A percentile compares a stretch with the other conserved stretches of the same genome.
Conservation (phyloP, 1,140 invertebrate genomes). For the Macrobrachium nipponense region DNA sequence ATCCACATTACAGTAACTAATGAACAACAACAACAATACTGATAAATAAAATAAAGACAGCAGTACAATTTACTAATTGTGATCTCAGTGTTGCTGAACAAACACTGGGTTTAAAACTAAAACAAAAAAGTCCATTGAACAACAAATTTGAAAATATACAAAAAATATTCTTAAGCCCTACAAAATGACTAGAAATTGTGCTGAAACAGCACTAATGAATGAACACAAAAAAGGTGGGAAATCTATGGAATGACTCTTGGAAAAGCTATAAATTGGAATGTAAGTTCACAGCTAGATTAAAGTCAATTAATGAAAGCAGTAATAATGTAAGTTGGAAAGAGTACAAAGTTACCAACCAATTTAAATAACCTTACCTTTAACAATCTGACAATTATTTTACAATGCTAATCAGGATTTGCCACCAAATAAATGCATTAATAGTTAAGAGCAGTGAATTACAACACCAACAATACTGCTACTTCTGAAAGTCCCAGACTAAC, state of each 20-base stretch:
- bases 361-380: slow-evolving; percentile 1
- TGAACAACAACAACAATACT: too few species aligned
- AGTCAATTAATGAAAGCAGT: background rate
- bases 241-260: slow-evolving; percentile 3
- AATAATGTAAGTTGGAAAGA: too few species aligned
- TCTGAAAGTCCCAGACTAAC: too few species aligned
- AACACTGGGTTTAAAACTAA: background rate
- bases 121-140: background rate
- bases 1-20: too few species aligned
- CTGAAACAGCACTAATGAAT: background rate
- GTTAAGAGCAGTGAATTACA: background rate
- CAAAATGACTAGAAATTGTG: slow-evolving; percentile 15
- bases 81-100: too few species aligned
- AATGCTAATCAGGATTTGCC: slow-evolving; percentile 1
- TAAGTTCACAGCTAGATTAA: slow-evolving; percentile 4
- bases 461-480: too few species aligned
- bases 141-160: background rate
- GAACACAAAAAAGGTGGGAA: slow-evolving; percentile 25
- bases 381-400: slow-evolving; percentile 2
- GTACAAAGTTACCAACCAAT: slow-evolving; percentile 1
- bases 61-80: too few species aligned
- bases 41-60: too few species aligned
- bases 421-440: background rate
- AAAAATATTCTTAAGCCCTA: background rate
- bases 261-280: slow-evolving; percentile 9